Conservation (phyloP, 2,113 vertebrate species). For the Falcunculus frontatus region DNA sequence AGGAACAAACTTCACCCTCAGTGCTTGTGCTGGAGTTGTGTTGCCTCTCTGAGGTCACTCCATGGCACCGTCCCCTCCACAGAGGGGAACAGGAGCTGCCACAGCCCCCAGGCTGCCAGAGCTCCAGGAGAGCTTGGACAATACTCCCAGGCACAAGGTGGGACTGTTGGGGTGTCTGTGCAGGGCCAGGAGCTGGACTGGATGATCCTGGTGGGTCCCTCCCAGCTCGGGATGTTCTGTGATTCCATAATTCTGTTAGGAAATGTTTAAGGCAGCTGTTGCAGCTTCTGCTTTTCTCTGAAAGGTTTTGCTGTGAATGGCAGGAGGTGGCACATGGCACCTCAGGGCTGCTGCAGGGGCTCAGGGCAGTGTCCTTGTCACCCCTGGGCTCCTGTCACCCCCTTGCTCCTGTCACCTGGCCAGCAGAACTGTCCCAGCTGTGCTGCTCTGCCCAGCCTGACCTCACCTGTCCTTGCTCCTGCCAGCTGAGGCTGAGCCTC, state of each 20-base stretch:
- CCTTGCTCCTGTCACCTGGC: neutral
- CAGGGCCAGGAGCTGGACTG: neutral
- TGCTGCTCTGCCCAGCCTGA: neutral
- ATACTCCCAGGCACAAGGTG: accelerated
- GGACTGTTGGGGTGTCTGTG: neutral
- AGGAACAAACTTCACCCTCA: neutral
- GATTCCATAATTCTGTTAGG: accelerated
- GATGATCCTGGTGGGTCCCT: neutral
- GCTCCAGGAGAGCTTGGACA: neutral
- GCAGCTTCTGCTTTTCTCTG: neutral
- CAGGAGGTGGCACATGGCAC: neutral
- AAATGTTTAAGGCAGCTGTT: neutral
- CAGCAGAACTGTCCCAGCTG: neutral
- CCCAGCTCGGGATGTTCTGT: neutral
- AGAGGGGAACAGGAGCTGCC: neutral
- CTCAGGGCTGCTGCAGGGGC: neutral
- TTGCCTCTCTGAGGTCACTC: neutral
- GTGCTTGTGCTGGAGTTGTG: accelerated
- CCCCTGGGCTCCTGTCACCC: neutral
- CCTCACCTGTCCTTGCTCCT: neutral
- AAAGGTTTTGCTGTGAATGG: accelerated
- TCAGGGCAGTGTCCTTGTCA: neutral
- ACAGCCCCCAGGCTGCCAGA: neutral
- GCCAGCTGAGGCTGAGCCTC: neutral
- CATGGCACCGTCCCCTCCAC: neutral